These are phyloP conservation scores for Tridacna crocea DNA, from an alignment of 2,888 invertebrate species.

Conservation along the genomic window DNA sequence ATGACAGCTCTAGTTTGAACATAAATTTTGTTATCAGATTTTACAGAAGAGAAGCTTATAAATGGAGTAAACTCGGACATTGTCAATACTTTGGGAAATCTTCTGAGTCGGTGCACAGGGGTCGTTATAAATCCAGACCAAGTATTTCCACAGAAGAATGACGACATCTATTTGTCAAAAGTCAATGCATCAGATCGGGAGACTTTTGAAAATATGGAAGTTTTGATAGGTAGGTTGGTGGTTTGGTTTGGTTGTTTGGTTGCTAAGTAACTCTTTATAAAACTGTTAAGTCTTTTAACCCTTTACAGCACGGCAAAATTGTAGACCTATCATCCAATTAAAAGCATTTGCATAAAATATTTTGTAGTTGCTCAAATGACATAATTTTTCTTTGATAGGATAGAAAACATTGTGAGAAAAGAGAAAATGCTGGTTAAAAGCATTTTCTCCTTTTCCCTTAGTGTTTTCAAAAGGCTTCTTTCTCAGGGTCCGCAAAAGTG, in stretches of 20 bases:
- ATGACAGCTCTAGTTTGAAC: background rate
- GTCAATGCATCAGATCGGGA: slow-evolving; percentile 84
- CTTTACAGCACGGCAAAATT: no score
- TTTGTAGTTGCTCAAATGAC: no score
- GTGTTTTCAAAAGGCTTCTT: no score
- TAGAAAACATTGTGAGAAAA: no score
- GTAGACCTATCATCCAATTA: no score
- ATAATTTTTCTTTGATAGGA: no score
- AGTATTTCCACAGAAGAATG: slow-evolving; percentile 88
- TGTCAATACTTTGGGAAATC: slow-evolving; percentile 96
- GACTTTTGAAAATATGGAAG: slow-evolving; percentile 86
- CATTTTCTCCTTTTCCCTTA: no score
- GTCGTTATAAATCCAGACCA: slow-evolving; percentile 91
- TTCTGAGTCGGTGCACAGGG: slow-evolving; percentile 92
- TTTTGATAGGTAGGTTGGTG: slow-evolving; percentile 84
- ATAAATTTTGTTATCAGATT: slow-evolving; percentile 87
- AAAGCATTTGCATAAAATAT: no score
- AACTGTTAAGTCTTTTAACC: no score
- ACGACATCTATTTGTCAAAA: slow-evolving; percentile 64
- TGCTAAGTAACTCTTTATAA: no score
- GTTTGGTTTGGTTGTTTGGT: background rate
- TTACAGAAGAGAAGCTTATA: slow-evolving; percentile 90
- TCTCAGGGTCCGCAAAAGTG: no score
- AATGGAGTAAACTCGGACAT: slow-evolving; percentile 94
- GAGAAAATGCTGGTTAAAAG: no score